Percentiles rank a stretch among this genome's conserved stretches.
Evolutionary conservation across 2,888 invertebrate genomes (phyloP).

Genomic region (Seira ritae): DNA sequence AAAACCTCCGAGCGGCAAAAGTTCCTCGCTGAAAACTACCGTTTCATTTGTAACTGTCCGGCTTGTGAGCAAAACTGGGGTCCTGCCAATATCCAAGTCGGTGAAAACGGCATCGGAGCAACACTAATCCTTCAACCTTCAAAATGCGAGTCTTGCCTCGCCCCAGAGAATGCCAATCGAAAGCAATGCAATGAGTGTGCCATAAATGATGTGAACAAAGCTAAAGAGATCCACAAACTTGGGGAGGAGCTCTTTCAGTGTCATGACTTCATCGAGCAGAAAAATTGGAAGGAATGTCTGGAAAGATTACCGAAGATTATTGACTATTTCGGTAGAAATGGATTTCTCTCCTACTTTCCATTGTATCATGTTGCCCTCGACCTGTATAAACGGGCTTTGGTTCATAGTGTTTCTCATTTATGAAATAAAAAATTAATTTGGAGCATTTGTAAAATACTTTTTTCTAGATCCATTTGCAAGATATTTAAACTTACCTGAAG

Average conservation of each 20-base stretch:
- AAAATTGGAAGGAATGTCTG: conserved; percentile 40
- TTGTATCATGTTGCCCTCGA: conserved; percentile 62
- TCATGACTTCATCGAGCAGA: conserved; percentile 48
- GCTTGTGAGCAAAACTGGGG: conserved; percentile 65
- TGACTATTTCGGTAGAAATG: conserved; percentile 37
- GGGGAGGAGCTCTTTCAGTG: conserved; percentile 53
- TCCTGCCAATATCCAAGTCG: not conserved
- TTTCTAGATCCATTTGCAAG: too few relatives aligned
- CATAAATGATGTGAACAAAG: conserved; percentile 25
- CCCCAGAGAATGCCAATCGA: conserved; percentile 16
- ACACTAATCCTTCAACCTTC: conserved; percentile 37
- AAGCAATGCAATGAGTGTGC: conserved; percentile 43
- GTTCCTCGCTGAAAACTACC: conserved; percentile 64
- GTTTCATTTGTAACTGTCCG: conserved; percentile 67
- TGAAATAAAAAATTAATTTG: not conserved
- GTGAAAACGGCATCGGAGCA: not conserved
- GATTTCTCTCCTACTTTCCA: conserved; percentile 50
- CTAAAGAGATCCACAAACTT: conserved; percentile 28
- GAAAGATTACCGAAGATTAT: conserved; percentile 42
- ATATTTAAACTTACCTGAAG: too few relatives aligned
- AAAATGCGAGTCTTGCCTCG: conserved; percentile 29
- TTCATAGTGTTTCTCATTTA: conserved; percentile 17
- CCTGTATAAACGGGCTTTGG: conserved; percentile 62
- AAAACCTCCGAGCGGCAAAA: conserved; percentile 44
- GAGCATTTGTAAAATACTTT: too few relatives aligned